A percentile compares a stretch with the other conserved stretches of the same genome.
Conservation (phyloP, 2,797 vertebrate species). For the Acipenser ruthenus region DNA sequence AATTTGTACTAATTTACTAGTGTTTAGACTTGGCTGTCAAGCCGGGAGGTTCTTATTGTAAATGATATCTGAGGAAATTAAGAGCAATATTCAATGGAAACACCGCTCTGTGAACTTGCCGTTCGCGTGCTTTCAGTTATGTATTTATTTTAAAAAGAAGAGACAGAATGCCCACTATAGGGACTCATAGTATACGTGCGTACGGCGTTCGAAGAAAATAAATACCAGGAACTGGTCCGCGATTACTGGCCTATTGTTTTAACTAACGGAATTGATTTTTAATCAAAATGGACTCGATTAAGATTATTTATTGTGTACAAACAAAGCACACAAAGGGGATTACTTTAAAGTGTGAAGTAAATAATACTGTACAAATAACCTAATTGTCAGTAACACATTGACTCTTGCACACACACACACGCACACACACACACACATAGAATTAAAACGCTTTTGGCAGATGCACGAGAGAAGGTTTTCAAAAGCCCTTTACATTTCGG, state of each 20-base stretch:
- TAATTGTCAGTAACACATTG: constrained; percentile 34
- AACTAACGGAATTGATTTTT: constrained; percentile 79
- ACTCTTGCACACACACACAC: constrained; percentile 46
- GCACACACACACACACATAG: constrained; percentile 54
- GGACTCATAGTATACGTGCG: constrained; percentile 63
- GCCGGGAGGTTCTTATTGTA: constrained; percentile 72
- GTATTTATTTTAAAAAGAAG: constrained; percentile 63
- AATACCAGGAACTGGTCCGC: constrained; percentile 24
- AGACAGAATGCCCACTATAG: constrained; percentile 52
- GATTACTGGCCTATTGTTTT: constrained; percentile 51
- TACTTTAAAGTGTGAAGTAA: constrained; percentile 50
- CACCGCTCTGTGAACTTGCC: constrained; percentile 73
- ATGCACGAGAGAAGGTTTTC: constrained; percentile 52
- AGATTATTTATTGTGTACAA: constrained; percentile 82
- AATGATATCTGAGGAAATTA: constrained; percentile 86
- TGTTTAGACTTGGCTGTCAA: constrained; percentile 81
- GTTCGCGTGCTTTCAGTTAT: constrained; percentile 46
- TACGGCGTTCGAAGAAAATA: constrained; percentile 20
- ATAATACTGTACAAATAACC: constrained; percentile 50
- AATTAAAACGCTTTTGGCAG: constrained; percentile 59
- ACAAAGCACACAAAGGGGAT: constrained; percentile 64
- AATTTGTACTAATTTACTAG: constrained; percentile 85
- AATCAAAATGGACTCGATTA: constrained; percentile 81
- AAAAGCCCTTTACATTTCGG: constrained; percentile 42
- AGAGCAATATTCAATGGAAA: constrained; percentile 81